These are phyloP conservation scores for Microctenopoma stevenorrisi DNA, from an alignment of 2,797 vertebrate genomes.

Conservation along the genomic window DNA sequence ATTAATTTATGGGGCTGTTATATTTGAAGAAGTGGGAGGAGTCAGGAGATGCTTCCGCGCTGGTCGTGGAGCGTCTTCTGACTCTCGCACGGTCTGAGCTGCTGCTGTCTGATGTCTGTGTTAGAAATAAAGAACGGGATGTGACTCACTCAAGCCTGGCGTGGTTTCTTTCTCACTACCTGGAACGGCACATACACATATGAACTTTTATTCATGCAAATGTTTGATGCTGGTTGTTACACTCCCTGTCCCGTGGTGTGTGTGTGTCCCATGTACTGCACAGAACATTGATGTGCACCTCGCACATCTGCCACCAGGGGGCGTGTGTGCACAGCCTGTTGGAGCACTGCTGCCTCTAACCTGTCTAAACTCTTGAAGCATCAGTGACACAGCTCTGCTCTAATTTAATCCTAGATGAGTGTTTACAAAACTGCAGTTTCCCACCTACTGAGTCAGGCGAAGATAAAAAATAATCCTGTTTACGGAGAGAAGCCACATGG, in stretches of 20 bases:
- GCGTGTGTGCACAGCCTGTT: background rate
- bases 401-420: no score
- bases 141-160: conserved; percentile 3
- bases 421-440: no score
- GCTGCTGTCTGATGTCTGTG: conserved; percentile 13
- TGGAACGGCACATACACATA: no score
- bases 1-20: conserved; percentile 70
- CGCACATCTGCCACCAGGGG: background rate
- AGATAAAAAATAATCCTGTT: no score
- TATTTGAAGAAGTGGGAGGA: conserved; percentile 42
- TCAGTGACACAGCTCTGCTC: no score
- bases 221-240: no score
- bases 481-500: no score
- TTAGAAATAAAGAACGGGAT: conserved; percentile 53
- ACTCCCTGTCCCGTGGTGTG: no score
- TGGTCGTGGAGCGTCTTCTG: conserved; percentile 79
- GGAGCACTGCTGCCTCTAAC: background rate
- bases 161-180: background rate
- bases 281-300: background rate
- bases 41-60: conserved; percentile 70
- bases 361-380: no score
- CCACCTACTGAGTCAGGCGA: no score
- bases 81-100: conserved; percentile 2
- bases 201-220: no score
- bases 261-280: no score